phyloP scores from a whole-genome alignment of 1,140 invertebrate genomes.

The Leptopilina boulardi region DNA sequence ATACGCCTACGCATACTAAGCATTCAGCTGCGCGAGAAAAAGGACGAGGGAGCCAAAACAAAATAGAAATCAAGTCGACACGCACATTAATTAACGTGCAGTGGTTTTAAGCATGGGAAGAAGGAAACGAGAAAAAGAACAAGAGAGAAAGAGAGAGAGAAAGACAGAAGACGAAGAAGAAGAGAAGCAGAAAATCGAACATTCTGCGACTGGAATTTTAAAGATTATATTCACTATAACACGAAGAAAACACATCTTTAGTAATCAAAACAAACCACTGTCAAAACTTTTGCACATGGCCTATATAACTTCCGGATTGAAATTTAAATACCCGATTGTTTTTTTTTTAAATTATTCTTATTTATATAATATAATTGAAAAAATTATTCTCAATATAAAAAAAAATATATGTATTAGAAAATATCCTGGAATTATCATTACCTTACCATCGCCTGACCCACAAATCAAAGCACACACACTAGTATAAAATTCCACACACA shows the following conservation, averaged over 20 bases:
- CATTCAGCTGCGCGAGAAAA: conserved; percentile 33
- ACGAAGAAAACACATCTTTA: neutral
- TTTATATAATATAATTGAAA: too few relatives aligned
- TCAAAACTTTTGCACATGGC: conserved; percentile 23
- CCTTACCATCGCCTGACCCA: conserved; percentile 49
- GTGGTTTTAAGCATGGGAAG: neutral
- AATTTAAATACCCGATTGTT: conserved; percentile 17
- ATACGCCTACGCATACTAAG: conserved; percentile 43
- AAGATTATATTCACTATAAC: conserved; percentile 17
- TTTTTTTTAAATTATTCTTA: too few relatives aligned
- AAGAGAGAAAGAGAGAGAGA: too few relatives aligned
- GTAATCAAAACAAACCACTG: conserved; percentile 22
- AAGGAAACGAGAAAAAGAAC: conserved; percentile 25
- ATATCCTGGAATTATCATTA: neutral
- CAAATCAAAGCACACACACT: conserved; percentile 50
- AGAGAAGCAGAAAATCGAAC: neutral
- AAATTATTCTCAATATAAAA: too few relatives aligned
- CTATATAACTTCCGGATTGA: neutral
- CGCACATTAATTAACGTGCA: conserved; percentile 38
- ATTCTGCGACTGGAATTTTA: conserved; percentile 36
- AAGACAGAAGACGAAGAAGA: too few relatives aligned
- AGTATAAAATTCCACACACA: conserved; percentile 35
- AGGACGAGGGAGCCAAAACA: conserved; percentile 38
- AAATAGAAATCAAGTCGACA: conserved; percentile 43
- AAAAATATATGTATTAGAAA: too few relatives aligned